Conservation (phyloP, 2,113 vertebrate genomes). For the Gobiocypris rarus region DNA sequence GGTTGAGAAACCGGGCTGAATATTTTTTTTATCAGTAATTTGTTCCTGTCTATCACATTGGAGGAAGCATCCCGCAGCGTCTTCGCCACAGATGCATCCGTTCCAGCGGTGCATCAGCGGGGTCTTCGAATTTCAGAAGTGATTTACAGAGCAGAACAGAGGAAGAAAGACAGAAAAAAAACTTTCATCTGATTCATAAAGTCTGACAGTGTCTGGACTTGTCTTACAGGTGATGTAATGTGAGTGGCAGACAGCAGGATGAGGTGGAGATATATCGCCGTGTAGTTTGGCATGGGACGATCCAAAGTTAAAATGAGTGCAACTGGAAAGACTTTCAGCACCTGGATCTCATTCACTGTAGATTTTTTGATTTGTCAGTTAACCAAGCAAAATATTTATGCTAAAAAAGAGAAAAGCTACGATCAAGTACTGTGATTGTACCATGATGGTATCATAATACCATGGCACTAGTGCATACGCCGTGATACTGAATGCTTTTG, state of each 20-base stretch:
- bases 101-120: constrained; percentile 45
- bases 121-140: constrained; percentile 49
- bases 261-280: constrained; percentile 3
- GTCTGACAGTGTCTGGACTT: constrained; percentile 53
- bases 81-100: constrained; percentile 64
- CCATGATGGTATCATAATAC: not conserved
- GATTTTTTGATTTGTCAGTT: constrained; percentile 44
- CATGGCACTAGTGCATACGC: not conserved
- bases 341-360: constrained; percentile 45
- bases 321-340: constrained; percentile 22
- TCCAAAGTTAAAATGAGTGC: not conserved
- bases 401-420: not conserved
- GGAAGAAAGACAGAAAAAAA: constrained; percentile 51
- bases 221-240: constrained; percentile 48
- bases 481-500: not conserved
- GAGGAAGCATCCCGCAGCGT: constrained; percentile 56
- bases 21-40: constrained; percentile 66
- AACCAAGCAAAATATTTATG: constrained; percentile 30
- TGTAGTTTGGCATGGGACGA: constrained; percentile 18
- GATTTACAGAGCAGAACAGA: constrained; percentile 63
- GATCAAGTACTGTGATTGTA: not conserved
- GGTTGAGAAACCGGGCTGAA: constrained; percentile 46
- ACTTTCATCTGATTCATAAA: constrained; percentile 66
- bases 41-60: constrained; percentile 64
- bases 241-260: constrained; percentile 35